Percentiles rank a stretch among this genome's conserved stretches.
These are phyloP conservation scores for Caradrina clavipalpis DNA, from an alignment of 2,888 invertebrate species.

Conservation along the genomic window DNA sequence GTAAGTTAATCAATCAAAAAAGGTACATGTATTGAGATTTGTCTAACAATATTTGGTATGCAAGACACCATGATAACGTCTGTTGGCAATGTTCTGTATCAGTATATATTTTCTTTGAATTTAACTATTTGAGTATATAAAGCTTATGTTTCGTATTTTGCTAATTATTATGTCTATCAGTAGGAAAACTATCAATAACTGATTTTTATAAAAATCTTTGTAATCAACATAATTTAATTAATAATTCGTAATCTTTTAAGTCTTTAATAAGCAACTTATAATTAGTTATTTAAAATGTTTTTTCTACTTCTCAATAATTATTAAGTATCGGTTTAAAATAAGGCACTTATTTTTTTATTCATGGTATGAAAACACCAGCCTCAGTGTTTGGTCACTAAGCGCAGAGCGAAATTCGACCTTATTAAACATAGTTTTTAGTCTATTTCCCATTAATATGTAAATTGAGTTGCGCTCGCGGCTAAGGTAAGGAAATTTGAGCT, in stretches of 20 bases:
- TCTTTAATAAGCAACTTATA: conserved; percentile 20
- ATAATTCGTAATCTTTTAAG: conserved; percentile 14
- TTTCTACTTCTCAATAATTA: not conserved
- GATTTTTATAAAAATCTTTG: conserved; percentile 40
- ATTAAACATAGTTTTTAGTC: conserved; percentile 65
- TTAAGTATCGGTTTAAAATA: not conserved
- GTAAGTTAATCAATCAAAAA: not conserved
- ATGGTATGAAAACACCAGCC: conserved; percentile 47
- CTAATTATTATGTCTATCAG: conserved; percentile 31
- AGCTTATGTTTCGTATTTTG: conserved; percentile 49
- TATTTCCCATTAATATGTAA: conserved; percentile 64
- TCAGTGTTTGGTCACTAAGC: conserved; percentile 50
- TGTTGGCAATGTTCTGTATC: too few species aligned
- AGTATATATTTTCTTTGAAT: not conserved
- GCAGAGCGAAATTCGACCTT: conserved; percentile 70
- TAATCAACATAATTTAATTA: conserved; percentile 40
- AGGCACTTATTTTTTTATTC: conserved; percentile 5
- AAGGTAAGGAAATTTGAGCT: conserved; percentile 68
- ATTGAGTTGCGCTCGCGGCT: conserved; percentile 62
- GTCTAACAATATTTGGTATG: not conserved
- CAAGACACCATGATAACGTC: too few species aligned
- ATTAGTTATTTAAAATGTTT: conserved; percentile 12
- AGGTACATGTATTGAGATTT: not conserved
- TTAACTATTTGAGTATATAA: conserved; percentile 16
- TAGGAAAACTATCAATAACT: conserved; percentile 28